Base-by-base conservation (phyloP, 2,113 vertebrate genomes). In the Thymallus thymallus region DNA sequence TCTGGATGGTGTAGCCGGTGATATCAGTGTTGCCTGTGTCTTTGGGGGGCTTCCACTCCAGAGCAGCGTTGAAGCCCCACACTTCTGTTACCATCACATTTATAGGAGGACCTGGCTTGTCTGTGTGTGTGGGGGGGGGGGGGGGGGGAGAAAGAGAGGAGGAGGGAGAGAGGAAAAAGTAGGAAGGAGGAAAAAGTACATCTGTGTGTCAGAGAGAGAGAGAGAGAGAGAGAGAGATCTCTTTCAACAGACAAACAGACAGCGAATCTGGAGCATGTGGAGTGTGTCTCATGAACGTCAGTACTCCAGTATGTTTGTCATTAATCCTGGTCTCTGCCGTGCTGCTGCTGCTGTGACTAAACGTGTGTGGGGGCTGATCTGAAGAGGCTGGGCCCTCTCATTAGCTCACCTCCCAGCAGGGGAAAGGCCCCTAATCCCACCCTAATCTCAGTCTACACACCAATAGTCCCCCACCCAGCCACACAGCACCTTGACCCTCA, bases 11-110 rank as follows among this genome's bases (percentile, higher is more conserved):
- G 78, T 97, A 96, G 46, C 95, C 95, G 0, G 81, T 94, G 84
- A 97, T 90, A 32, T 97, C 96, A 0, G 88, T 89, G 88, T 97
- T 97, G 55, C 96, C 96, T 0, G 94, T 86, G 3, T 97, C 95
- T 73, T 89, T 95, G n/a, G 96, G 96, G 0, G 91, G 94, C 81
- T 94, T 91, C 96, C 96, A 97, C 75, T 96, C 93, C 73, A 97
- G 79, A 5, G 94, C 87, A 0, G 94, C 95, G 1, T 96, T 97
- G 67, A 93, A 94, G n/a, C 95, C 95, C 96, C 96, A 97, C 24
- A 97, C 93, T 5, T 97, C 96, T 63, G 92, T 92, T 74, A 97
- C 93, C 2, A 24, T 80, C 60, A 96, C 93, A 0, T 74, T 79
- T 10, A 91, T 46, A 0, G 96, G 87, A 0, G 95, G 94, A 1